These are phyloP conservation scores for Pterocles gutturalis DNA, from an alignment of 2,113 vertebrate genomes.

Conservation along the genomic window DNA sequence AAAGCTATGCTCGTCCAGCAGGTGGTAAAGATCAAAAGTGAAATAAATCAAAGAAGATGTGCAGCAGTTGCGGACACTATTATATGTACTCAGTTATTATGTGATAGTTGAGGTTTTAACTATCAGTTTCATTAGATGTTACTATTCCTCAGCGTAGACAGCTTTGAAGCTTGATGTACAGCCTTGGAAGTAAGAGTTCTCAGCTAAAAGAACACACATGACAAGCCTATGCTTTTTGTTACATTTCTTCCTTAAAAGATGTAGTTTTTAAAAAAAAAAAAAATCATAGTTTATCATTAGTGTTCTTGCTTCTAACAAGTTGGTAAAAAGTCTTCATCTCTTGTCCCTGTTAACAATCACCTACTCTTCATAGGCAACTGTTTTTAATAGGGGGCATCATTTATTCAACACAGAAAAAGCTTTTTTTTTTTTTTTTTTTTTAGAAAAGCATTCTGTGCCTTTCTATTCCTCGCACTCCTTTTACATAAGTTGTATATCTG, in stretches of 20 bases:
- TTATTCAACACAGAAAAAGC: neutral
- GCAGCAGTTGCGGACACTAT: neutral
- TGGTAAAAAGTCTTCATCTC: neutral
- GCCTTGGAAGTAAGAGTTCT: neutral
- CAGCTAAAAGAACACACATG: constrained; percentile 1
- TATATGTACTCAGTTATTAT: neutral
- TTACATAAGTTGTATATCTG: neutral
- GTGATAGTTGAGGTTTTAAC: neutral
- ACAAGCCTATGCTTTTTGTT: neutral
- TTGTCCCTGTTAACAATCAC: neutral
- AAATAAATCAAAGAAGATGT: constrained; percentile 58
- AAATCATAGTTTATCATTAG: neutral
- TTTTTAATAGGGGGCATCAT: neutral
- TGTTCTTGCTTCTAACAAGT: neutral
- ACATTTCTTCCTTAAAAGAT: neutral
- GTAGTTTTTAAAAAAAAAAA: neutral
- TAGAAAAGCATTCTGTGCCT: neutral
- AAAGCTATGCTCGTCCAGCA: constrained; percentile 15
- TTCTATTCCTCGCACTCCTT: neutral
- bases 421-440: too few species aligned
- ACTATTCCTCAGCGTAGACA: neutral
- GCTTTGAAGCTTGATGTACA: constrained; percentile 41
- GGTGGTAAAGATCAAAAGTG: constrained; percentile 51
- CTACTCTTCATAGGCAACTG: neutral
- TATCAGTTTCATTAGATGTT: constrained; percentile 29